Evolutionary conservation across 2,797 vertebrate genomes (phyloP), one percentile per base, ranked within the genome.

Genomic region (Rhinichthys osculus): DNA sequence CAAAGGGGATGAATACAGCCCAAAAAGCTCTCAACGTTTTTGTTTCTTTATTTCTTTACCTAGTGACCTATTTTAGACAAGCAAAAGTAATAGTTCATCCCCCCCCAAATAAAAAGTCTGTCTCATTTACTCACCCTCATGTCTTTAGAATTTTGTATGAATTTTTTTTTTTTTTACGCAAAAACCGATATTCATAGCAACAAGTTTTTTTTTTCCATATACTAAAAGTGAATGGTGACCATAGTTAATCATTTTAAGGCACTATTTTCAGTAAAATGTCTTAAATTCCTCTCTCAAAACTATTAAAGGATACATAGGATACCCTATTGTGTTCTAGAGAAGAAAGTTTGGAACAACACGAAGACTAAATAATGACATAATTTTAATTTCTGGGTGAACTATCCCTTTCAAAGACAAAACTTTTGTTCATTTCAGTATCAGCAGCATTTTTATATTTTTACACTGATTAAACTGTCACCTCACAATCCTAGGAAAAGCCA

Each of bases 1-100:
- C 35, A 85, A 77, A 71, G 44, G 66, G 62, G 35, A 23, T 40
- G 83, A 72, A 73, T 35, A 87, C 35, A n/a, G 66, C 59, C 71
- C 74, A 44, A 77, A 71, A 54, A 33, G 59, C 27, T 79, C 70
- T 73, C 40, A 44, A 44, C 44, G 6, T 42, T 66, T 78, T 73
- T 85, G 84, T n/a, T n/a, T n/a, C n/a, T n/a, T n/a, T n/a, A 66
- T 84, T 78, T 35, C 33, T 35, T 35, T 35, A 35, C 33, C 33
- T 70, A 33, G 23, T 13, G 42, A 52, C 44, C 30, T 27, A 47
- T 47, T 82, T 71, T 7, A 76, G 40, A 76, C 54, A 70, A 71
- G 74, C 80, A 47, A 59, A 78, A 69, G 19, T 27, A 6, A 62
- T 44, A 79, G 17, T 10, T 79, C n/a, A 78, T 47, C 3, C 2